These are phyloP conservation scores for Chaetophractus vellerosus DNA, from an alignment of 2,797 vertebrate species.

Conservation along the genomic window DNA sequence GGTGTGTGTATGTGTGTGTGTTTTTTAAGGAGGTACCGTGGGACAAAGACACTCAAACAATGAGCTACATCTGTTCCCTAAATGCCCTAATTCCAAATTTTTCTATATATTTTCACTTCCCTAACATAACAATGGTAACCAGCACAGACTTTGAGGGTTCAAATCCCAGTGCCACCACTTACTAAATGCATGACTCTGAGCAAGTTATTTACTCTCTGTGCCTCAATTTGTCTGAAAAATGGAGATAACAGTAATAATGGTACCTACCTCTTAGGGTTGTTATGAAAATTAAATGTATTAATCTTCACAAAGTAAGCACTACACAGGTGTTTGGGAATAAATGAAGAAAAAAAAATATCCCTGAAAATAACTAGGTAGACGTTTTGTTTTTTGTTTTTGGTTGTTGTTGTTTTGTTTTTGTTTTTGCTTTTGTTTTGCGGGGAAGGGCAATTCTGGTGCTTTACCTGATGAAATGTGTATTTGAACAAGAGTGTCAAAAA, in stretches of 20 bases:
- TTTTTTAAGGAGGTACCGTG: no score
- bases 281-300: background rate
- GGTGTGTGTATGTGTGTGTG: no score
- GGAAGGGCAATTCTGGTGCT: fast-evolving
- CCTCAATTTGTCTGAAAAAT: background rate
- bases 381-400: background rate
- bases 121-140: background rate
- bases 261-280: background rate
- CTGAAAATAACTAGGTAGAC: background rate
- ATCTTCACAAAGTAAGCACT: background rate
- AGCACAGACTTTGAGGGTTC: background rate
- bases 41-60: no score
- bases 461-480: constrained; percentile 99
- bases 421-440: background rate
- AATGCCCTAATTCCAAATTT: background rate
- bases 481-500: constrained; percentile 98
- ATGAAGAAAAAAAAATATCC: background rate
- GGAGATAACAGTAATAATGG: background rate
- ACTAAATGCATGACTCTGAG: background rate
- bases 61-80: no score
- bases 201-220: background rate
- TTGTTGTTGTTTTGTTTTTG: no score
- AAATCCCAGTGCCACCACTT: background rate
- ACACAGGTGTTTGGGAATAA: background rate
- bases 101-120: background rate